These are phyloP conservation scores for Bombus huntii DNA, from an alignment of 1,140 invertebrate genomes.

Conservation along the genomic window DNA sequence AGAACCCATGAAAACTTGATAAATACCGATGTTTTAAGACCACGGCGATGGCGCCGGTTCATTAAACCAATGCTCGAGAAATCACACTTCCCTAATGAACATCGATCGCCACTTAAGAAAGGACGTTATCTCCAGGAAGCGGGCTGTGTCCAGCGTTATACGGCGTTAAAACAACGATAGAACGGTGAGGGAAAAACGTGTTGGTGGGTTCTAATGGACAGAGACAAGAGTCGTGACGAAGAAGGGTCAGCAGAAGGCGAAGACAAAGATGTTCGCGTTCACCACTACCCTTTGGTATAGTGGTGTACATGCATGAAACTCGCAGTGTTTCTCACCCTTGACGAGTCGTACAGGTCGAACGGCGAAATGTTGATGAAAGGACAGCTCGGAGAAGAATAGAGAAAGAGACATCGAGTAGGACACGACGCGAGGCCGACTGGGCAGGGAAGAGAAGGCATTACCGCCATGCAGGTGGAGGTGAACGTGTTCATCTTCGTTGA, in stretches of 20 bases:
- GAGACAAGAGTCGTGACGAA: constrained; percentile 29
- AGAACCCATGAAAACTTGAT: background rate
- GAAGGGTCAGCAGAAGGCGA: constrained; percentile 38
- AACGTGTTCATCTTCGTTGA: constrained; percentile 69
- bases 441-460: background rate
- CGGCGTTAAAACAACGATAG: constrained; percentile 48
- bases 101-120: constrained; percentile 56
- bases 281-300: constrained; percentile 17
- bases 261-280: constrained; percentile 30
- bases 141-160: constrained; percentile 30
- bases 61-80: constrained; percentile 41
- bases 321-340: constrained; percentile 36
- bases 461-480: constrained; percentile 2
- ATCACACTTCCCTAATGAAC: constrained; percentile 51
- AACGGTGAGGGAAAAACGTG: constrained; percentile 9
- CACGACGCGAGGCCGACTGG: background rate
- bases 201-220: constrained; percentile 59
- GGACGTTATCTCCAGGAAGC: constrained; percentile 55
- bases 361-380: constrained; percentile 37
- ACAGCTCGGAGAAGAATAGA: constrained; percentile 30
- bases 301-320: background rate
- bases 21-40: background rate
- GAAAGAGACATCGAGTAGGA: constrained; percentile 12
- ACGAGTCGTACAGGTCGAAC: constrained; percentile 22
- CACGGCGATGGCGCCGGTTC: background rate